Base-by-base conservation (phyloP, 1,140 invertebrate species). In the Euglossa dilemma region DNA sequence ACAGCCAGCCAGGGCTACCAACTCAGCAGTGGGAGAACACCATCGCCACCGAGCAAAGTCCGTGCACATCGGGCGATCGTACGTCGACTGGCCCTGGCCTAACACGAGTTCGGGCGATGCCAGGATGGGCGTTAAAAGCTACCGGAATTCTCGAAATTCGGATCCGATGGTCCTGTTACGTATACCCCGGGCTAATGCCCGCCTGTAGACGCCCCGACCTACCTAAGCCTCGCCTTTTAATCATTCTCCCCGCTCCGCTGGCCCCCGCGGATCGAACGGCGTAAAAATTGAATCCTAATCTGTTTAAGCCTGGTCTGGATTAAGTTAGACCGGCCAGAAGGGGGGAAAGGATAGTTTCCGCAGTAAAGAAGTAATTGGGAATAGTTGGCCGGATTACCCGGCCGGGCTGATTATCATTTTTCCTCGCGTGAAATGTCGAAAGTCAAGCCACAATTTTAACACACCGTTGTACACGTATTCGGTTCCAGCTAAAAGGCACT, bases 1-100 rank as follows among this genome's bases (percentile, higher is more conserved):
- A 92, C 91, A 88, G 90, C 91, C 91, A 90, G 91, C 91, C 92
- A 90, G 95, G 95, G 94, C 94, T 95, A 94, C 94, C 93, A 94
- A 93, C 93, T 92, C 92, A 91, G 89, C 91, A 91, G 91, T 88
- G 90, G 85, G 89, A 89, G 86, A 88, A 90, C 89, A 90, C 90
- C 92, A 92, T 91, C 91, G 91, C 87, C 83, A 88, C 85, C 87
- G 87, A 93, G 92, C 89, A 93, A 93, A 93, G 93, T 93, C 93
- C 93, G 89, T 87, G 85, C 88, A 83, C 88, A 89, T 89, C 82
- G 85, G 85, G 76, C 85, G 85, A 89, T 89, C 88, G 88, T 90
- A 90, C 87, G 87, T 90, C 88, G 88, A 87, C 88, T 84, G 85
- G 88, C 85, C 86, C 81, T 82, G 80, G 85, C 88, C 88, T 89